These are phyloP conservation scores for Anodontia alba DNA, from an alignment of 2,888 invertebrate species.

Conservation along the genomic window DNA sequence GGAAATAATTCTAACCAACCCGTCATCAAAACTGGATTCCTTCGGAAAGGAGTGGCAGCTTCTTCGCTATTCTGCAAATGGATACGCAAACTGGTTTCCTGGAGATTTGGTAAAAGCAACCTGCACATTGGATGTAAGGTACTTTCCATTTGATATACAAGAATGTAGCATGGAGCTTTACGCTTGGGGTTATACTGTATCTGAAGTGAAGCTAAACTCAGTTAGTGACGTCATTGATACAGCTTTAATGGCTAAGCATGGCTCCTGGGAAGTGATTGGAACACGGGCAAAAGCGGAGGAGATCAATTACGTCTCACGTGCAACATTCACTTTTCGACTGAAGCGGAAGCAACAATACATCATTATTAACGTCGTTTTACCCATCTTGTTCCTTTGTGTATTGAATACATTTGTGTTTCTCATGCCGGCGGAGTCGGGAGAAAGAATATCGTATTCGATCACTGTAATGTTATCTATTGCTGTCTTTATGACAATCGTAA, in stretches of 20 bases:
- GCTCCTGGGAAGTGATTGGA: not conserved
- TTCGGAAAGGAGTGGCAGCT: slow-evolving; percentile 33
- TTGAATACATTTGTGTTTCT: slow-evolving; percentile 62
- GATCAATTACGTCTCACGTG: not conserved
- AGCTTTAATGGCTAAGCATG: not conserved
- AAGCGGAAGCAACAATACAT: slow-evolving; percentile 54
- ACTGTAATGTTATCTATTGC: slow-evolving; percentile 64
- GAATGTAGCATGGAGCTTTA: not conserved
- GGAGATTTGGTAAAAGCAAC: slow-evolving; percentile 37
- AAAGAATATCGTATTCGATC: slow-evolving; percentile 44
- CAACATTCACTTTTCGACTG: slow-evolving; percentile 22
- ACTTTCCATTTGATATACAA: not conserved
- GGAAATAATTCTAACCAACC: slow-evolving; percentile 8
- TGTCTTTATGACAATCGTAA: slow-evolving; percentile 9
- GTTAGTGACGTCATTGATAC: not conserved
- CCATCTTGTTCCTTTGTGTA: slow-evolving; percentile 52
- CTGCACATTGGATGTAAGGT: not conserved
- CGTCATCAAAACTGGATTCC: slow-evolving; percentile 16
- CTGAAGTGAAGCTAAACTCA: not conserved
- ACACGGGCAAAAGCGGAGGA: not conserved
- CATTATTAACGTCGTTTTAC: slow-evolving; percentile 29
- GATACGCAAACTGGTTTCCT: slow-evolving; percentile 30
- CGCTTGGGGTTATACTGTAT: not conserved
- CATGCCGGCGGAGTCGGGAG: slow-evolving; percentile 39
- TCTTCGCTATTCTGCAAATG: slow-evolving; percentile 17